A percentile compares a stretch with the other conserved stretches of the same genome.
phyloP scores from a whole-genome alignment of 2,888 invertebrate species.

The Calameuta idolon region DNA sequence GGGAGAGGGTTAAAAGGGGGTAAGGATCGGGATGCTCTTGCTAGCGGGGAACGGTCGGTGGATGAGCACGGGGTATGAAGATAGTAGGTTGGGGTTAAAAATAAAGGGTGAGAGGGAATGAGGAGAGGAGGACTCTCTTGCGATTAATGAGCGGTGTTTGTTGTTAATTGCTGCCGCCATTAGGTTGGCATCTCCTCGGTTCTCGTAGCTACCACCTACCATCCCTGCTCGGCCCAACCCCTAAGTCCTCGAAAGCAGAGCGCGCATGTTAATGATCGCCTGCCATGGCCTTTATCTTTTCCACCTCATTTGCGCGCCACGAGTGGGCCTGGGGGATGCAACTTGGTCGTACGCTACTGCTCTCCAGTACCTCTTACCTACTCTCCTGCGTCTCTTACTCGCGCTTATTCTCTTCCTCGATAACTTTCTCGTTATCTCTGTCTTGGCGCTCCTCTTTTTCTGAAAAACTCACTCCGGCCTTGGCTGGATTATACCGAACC shows the following conservation, averaged over 20 bases:
- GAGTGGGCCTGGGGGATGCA: slow-evolving; percentile 50
- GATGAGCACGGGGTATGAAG: not conserved
- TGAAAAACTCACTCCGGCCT: not conserved
- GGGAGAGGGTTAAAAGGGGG: not conserved
- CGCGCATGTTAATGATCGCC: slow-evolving; percentile 66
- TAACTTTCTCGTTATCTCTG: not conserved
- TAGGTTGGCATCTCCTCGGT: slow-evolving; percentile 62
- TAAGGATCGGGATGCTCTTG: slow-evolving; percentile 1
- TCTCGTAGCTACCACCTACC: slow-evolving; percentile 28
- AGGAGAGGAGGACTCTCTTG: slow-evolving; percentile 43
- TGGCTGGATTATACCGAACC: not conserved
- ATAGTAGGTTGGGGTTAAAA: not conserved
- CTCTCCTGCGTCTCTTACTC: not conserved
- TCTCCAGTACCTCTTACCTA: slow-evolving; percentile 16
- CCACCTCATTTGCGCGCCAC: slow-evolving; percentile 66
- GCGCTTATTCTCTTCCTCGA: not conserved
- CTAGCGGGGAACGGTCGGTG: not conserved
- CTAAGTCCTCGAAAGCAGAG: slow-evolving; percentile 55
- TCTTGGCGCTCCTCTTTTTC: not conserved
- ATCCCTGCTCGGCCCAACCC: slow-evolving; percentile 25
- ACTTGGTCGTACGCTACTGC: slow-evolving; percentile 22
- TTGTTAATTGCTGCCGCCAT: slow-evolving; percentile 68
- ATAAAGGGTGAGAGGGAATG: not conserved
- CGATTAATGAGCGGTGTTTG: slow-evolving; percentile 68
- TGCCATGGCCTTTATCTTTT: slow-evolving; percentile 65